Percentiles rank a stretch among this genome's conserved stretches.
Conservation (phyloP, 2,888 invertebrate species). For the Eupithecia inturbata region DNA sequence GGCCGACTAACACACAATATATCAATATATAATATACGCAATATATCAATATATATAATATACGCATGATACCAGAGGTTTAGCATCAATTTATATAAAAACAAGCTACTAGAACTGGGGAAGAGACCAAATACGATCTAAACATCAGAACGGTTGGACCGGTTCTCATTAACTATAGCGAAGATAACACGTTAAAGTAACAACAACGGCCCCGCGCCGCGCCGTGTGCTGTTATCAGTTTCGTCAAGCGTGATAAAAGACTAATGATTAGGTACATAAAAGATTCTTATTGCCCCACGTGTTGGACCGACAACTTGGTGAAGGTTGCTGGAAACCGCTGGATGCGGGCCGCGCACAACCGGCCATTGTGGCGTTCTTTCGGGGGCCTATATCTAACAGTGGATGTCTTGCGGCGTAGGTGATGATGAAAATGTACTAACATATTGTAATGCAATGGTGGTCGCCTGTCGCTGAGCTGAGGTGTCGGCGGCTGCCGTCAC, state of each 20-base stretch:
- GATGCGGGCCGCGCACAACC: no score
- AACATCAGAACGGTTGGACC: background rate
- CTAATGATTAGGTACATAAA: background rate
- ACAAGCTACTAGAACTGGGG: background rate
- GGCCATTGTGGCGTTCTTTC: background rate
- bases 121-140: background rate
- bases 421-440: background rate
- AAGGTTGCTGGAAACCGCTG: no score
- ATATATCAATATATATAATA: no score
- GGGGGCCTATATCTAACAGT: background rate
- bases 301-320: no score
- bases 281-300: background rate
- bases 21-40: no score
- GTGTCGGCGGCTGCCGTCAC: no score
- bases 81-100: background rate
- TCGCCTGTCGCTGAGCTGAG: constrained; percentile 38
- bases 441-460: background rate
- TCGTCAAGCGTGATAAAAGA: background rate
- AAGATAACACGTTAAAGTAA: background rate
- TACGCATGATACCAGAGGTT: background rate
- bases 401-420: no score
- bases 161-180: background rate
- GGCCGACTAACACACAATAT: background rate
- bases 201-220: background rate
- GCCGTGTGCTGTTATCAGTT: no score